These are phyloP conservation scores for Pterocles orientalis DNA, from an alignment of 2,113 vertebrate genomes.

Conservation along the genomic window DNA sequence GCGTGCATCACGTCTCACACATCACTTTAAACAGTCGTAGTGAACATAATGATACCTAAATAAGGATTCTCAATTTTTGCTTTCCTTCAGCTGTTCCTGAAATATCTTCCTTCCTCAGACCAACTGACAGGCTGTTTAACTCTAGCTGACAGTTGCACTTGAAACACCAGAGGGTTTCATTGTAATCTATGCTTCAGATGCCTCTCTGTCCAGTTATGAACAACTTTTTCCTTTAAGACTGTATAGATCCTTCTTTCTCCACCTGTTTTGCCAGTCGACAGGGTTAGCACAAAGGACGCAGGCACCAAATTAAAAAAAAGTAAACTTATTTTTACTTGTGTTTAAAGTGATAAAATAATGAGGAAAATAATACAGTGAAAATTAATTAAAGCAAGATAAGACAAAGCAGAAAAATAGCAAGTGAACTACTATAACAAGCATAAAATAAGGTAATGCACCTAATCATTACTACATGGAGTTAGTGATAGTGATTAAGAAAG, in stretches of 20 bases:
- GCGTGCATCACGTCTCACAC: rapidly evolving
- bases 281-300: no score
- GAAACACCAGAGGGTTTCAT: background rate
- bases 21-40: background rate
- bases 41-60: background rate
- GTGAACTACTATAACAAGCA: no score
- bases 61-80: background rate
- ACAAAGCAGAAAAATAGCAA: no score
- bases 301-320: no score
- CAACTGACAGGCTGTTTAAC: background rate
- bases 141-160: background rate
- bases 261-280: no score
- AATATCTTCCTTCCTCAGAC: background rate
- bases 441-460: no score
- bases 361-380: no score
- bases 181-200: background rate
- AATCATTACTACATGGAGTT: no score
- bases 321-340: no score
- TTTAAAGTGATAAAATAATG: no score
- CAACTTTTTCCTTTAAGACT: background rate
- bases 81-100: background rate
- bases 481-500: no score
- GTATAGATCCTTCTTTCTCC: background rate
- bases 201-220: background rate
- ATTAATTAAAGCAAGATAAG: no score